These are phyloP conservation scores for Atethmia centrago DNA, from an alignment of 2,888 invertebrate species.

Conservation along the genomic window DNA sequence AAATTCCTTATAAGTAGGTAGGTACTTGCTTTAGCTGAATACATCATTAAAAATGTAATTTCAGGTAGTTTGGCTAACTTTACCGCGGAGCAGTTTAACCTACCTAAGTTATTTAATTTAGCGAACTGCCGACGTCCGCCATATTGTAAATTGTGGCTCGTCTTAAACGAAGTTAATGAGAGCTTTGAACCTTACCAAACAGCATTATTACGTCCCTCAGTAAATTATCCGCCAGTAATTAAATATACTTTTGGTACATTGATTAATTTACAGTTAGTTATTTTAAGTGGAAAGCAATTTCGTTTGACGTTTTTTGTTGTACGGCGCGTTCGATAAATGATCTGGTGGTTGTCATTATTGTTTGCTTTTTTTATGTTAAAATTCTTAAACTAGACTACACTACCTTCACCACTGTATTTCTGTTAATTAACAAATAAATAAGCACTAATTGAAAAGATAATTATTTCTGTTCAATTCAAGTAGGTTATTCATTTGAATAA, in stretches of 20 bases:
- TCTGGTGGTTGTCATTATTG: slow-evolving; percentile 31
- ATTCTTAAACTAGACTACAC: neutral
- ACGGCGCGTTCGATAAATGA: slow-evolving; percentile 41
- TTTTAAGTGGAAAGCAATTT: slow-evolving; percentile 62
- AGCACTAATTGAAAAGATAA: no score
- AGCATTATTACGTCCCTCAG: slow-evolving; percentile 66
- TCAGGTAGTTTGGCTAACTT: slow-evolving; percentile 12
- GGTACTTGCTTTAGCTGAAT: neutral
- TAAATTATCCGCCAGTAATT: slow-evolving; percentile 59
- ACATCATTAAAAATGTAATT: neutral
- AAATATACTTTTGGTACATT: slow-evolving; percentile 60
- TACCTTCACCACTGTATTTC: neutral
- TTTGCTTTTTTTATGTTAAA: slow-evolving; percentile 11
- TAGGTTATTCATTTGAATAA: neutral
- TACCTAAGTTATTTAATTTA: slow-evolving; percentile 64
- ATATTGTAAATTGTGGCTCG: slow-evolving; percentile 66
- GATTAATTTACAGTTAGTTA: slow-evolving; percentile 62
- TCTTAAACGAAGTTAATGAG: slow-evolving; percentile 74
- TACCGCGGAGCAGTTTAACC: neutral
- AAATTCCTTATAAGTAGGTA: no score
- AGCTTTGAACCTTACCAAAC: slow-evolving; percentile 75
- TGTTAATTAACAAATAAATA: neutral
- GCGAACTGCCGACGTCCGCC: slow-evolving; percentile 67
- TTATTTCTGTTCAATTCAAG: neutral
- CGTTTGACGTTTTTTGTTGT: slow-evolving; percentile 48